Conservation (phyloP, 2,888 invertebrate genomes). For the Eilema griseolum region DNA sequence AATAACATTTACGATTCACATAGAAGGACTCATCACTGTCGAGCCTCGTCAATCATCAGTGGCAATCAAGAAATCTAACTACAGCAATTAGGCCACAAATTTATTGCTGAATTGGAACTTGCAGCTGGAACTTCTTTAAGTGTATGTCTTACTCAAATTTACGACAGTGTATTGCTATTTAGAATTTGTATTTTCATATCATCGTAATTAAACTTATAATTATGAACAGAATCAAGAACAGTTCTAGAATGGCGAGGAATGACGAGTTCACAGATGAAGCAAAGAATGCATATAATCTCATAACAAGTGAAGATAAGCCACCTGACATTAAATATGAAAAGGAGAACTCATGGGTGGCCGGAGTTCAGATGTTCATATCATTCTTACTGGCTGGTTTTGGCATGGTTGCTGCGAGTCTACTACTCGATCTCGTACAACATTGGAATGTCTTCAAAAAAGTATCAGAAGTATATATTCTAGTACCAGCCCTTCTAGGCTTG, state of each 20-base stretch:
- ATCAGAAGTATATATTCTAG: slow-evolving; percentile 95
- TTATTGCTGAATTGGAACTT: neutral
- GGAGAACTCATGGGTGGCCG: slow-evolving; percentile 89
- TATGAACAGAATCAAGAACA: slow-evolving; percentile 83
- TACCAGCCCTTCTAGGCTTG: slow-evolving; percentile 95
- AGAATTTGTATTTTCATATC: slow-evolving; percentile 40
- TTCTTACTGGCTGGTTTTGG: slow-evolving; percentile 96
- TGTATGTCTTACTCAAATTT: slow-evolving; percentile 29
- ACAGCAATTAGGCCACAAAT: neutral
- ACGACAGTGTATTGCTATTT: slow-evolving; percentile 31
- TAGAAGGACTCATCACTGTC: neutral
- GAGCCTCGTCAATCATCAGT: neutral
- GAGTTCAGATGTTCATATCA: slow-evolving; percentile 94
- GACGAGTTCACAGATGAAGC: slow-evolving; percentile 61
- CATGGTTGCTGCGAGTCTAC: slow-evolving; percentile 95
- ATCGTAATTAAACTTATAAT: slow-evolving; percentile 53
- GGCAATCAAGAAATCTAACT: neutral
- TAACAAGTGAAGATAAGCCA: slow-evolving; percentile 72
- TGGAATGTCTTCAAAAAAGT: slow-evolving; percentile 94
- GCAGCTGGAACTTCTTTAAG: slow-evolving; percentile 29
- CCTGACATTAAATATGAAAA: slow-evolving; percentile 77
- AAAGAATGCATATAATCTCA: slow-evolving; percentile 70
- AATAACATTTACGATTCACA: neutral
- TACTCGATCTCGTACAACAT: slow-evolving; percentile 95
- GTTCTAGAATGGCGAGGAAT: slow-evolving; percentile 70